Conservation (phyloP, 2,888 invertebrate genomes). For the Conops quadrifasciatus region DNA sequence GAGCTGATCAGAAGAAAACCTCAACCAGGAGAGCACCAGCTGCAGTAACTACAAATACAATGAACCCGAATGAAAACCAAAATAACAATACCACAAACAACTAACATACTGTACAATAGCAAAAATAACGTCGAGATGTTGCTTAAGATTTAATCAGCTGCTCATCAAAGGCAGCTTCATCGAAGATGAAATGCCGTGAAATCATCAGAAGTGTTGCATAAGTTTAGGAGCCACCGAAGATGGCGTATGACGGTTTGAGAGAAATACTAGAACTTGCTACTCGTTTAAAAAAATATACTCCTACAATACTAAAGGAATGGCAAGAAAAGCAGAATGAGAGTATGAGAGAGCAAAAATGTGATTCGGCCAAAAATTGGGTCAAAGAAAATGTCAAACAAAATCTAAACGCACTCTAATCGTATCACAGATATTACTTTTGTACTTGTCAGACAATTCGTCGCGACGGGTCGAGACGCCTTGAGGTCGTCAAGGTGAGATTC, state of each 20-base stretch:
- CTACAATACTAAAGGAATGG: slow-evolving; percentile 21
- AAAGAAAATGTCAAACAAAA: neutral
- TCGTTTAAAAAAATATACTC: no score
- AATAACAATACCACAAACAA: neutral
- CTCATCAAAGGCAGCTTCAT: neutral
- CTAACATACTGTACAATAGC: no score
- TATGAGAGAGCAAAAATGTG: neutral
- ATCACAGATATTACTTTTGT: no score
- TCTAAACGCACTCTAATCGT: no score
- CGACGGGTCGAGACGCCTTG: slow-evolving; percentile 24
- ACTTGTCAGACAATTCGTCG: neutral
- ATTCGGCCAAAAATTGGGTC: neutral
- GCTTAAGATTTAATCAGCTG: no score
- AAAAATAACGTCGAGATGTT: no score
- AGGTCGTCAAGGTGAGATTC: slow-evolving; percentile 8
- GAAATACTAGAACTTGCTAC: no score
- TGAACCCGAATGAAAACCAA: neutral
- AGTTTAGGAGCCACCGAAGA: neutral
- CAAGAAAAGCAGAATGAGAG: neutral
- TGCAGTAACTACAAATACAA: slow-evolving; percentile 6
- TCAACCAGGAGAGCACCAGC: slow-evolving; percentile 2
- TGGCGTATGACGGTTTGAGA: neutral
- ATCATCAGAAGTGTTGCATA: slow-evolving; percentile 10
- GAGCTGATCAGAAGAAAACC: neutral
- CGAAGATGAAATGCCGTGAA: no score